Evolutionary conservation across 2,797 vertebrate species (phyloP).

Genomic region (Aphelocoma californica): DNA sequence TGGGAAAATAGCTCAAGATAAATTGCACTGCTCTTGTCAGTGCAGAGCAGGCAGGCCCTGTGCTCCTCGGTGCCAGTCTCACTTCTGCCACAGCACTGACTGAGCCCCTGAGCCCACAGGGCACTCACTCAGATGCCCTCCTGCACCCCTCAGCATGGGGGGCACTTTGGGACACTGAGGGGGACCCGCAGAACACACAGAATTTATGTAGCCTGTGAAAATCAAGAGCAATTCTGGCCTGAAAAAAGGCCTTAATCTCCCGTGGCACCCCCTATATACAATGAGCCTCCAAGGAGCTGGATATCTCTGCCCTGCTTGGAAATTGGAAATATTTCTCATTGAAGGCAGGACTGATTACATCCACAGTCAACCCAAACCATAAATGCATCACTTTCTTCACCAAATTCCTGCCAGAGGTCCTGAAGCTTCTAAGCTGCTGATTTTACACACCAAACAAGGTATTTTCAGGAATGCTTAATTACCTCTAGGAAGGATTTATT

Average conservation of each 20-base stretch:
- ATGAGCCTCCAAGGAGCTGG: background rate
- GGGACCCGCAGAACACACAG: background rate
- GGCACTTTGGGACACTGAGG: background rate
- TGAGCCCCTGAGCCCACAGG: accelerated
- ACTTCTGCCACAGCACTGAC: accelerated
- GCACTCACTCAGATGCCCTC: accelerated
- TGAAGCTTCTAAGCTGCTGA: background rate
- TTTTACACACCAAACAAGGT: background rate
- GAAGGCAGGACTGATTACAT: background rate
- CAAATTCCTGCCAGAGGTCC: background rate
- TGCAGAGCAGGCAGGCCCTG: accelerated
- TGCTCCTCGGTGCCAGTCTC: background rate
- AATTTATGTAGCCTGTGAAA: background rate
- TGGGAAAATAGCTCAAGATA: background rate
- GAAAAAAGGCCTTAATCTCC: background rate
- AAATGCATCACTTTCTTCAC: background rate
- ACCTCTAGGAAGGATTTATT: background rate
- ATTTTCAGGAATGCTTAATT: background rate
- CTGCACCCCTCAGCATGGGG: accelerated
- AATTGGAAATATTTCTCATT: background rate
- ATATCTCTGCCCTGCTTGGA: background rate
- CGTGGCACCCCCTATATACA: accelerated
- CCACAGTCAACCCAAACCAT: background rate
- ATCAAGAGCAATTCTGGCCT: background rate
- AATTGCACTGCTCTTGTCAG: background rate